Evolutionary conservation across 2,797 vertebrate species (phyloP).

Genomic region (Chromobotia macracanthus): DNA sequence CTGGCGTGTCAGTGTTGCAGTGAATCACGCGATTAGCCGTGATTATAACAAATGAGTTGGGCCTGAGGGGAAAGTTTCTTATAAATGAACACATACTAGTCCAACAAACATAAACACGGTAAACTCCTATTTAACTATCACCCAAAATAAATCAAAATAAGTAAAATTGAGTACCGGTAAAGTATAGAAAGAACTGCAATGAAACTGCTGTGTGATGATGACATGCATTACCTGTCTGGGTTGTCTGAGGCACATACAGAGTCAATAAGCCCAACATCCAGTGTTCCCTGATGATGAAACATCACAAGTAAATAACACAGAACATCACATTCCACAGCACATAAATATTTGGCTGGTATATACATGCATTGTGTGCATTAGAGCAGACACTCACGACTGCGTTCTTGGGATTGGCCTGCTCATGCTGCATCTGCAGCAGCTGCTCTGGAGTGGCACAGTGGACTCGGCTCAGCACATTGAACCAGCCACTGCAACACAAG

Average conservation of each 20-base stretch:
- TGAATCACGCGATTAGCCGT: conserved; percentile 86
- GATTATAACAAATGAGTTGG: conserved; percentile 87
- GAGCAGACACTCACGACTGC: conserved; percentile 78
- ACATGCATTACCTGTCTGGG: conserved; percentile 79
- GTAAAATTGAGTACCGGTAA: too few relatives aligned
- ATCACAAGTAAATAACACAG: not conserved
- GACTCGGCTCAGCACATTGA: conserved; percentile 84
- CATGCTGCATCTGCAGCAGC: conserved; percentile 84
- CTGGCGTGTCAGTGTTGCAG: conserved; percentile 83
- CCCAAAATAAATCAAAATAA: too few relatives aligned
- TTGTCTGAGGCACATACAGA: conserved; percentile 86
- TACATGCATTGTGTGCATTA: not conserved
- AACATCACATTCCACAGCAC: not conserved
- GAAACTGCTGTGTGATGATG: not conserved
- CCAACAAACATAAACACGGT: not conserved
- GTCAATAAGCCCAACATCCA: conserved; percentile 86
- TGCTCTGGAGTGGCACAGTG: conserved; percentile 81
- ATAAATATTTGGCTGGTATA: not conserved
- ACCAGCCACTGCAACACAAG: conserved; percentile 80
- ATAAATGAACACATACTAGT: not conserved
- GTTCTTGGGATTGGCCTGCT: conserved; percentile 87
- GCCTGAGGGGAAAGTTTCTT: conserved; percentile 62
- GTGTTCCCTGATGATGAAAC: conserved; percentile 75
- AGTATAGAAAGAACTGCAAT: too few relatives aligned
- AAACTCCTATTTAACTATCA: too few relatives aligned